Conservation (phyloP, 2,113 vertebrate genomes). For the Grammomys surdaster region DNA sequence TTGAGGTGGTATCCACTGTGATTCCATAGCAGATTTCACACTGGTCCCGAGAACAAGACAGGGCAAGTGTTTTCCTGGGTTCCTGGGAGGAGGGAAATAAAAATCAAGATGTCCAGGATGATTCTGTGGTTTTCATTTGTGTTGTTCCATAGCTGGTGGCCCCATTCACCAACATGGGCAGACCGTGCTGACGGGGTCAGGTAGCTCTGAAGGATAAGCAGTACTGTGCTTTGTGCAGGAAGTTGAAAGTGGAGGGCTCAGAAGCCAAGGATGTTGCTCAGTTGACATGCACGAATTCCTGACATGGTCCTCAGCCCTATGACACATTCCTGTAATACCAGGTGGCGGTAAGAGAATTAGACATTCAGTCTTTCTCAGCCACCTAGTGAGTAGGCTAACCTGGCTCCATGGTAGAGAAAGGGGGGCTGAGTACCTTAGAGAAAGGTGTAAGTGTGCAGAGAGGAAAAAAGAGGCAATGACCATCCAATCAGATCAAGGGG, state of each 20-base stretch:
- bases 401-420: neutral
- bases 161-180: accelerated
- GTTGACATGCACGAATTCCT: too few species aligned
- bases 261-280: neutral
- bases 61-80: neutral
- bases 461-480: neutral
- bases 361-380: neutral
- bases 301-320: neutral
- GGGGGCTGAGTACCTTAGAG: neutral
- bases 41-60: neutral
- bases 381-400: neutral
- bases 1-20: neutral
- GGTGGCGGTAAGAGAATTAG: too few species aligned
- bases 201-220: too few species aligned
- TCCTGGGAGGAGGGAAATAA: neutral
- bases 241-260: neutral
- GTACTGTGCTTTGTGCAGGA: neutral
- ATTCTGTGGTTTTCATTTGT: neutral
- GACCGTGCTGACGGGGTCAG: too few species aligned
- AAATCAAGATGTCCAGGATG: neutral
- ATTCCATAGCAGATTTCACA: neutral
- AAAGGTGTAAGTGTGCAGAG: neutral
- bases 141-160: neutral
- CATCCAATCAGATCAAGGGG: neutral
- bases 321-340: neutral